phyloP scores from a whole-genome alignment of 30 jellyfish, hydroid and myxozoan species.

The Aurelia sp. region DNA sequence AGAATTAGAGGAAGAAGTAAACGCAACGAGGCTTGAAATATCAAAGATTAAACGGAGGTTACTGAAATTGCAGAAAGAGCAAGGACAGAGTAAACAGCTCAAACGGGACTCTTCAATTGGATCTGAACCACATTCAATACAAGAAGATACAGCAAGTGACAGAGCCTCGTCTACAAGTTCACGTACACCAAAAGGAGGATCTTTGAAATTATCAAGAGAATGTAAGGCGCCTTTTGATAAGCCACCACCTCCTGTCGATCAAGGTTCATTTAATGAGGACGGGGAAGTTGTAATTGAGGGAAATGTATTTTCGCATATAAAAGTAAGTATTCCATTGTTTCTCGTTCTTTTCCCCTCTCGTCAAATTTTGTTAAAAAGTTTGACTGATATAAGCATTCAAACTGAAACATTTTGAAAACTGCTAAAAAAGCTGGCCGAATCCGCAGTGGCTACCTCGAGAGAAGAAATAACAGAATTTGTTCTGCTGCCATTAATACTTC shows the following conservation, averaged over 20 bases:
- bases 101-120: constrained; percentile 26
- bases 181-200: constrained; percentile 50
- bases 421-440: no score
- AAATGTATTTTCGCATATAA: constrained; percentile 57
- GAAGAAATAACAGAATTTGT: no score
- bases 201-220: constrained; percentile 58
- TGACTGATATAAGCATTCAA: no score
- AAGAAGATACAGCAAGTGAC: constrained; percentile 52
- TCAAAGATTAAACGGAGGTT: constrained; percentile 56
- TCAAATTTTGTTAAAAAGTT: no score
- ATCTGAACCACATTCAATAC: constrained; percentile 40
- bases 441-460: no score
- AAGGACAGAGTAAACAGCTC: neutral
- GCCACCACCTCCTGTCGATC: constrained; percentile 78
- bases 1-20: constrained; percentile 73
- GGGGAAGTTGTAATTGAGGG: constrained; percentile 89
- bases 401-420: no score
- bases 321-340: constrained; percentile 16
- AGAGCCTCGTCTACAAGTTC: constrained; percentile 66
- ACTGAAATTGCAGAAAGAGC: constrained; percentile 52
- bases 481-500: no score
- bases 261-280: constrained; percentile 59
- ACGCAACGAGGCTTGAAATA: constrained; percentile 53
- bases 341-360: neutral
- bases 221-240: constrained; percentile 58